Base-by-base conservation (phyloP, 1,140 invertebrate species). In the Eriosoma lanigerum region DNA sequence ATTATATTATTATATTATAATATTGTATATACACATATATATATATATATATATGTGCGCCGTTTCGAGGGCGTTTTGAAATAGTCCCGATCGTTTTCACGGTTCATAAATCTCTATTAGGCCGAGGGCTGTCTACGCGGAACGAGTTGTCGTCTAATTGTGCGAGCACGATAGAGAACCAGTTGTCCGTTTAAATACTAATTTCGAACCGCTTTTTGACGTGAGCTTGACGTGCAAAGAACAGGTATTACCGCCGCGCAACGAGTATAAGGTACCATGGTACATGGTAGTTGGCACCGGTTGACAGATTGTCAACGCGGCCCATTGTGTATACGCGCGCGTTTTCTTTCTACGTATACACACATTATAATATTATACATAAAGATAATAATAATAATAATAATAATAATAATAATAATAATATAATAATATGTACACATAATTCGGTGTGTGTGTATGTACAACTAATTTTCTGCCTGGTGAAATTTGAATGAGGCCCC, bases 81-180 rank as follows among this genome's bases (percentile, higher is more conserved):
- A 78, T 60, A 60, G 56, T 46, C 12, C 29, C 38, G 73, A 76
- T 78, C 75, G 17, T 78, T 78, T 78, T 78, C 75, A 78, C 75
- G 75, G 75, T 78, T 78, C 75, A 62, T 78, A 78, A 78, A 78
- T 78, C 75, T 78, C 75, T 58, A 62, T 78, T 78, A 62, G 73
- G 73, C 54, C 52, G 50, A 56, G 52, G 56, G 56, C 75, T 60
- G 75, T 78, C 56, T 78, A 9, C 75, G 29, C 32, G 58, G 75
- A 78, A 78, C 75, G 75, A 58, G 75, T 78, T 78, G 75, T 78
- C 21, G 56, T 58, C 52, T 78, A 78, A 78, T 78, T 48, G 75
- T 78, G 54, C 56, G 73, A 60, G 24, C 54, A 46, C 19, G 32
- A n/a, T n/a, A 78, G 38, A 58, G 32, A 76, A 78, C 75, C 75